Evolutionary conservation across 2,113 vertebrate genomes (phyloP), one percentile per base, ranked within the genome.

Genomic region (Psilopsiagon aurifrons): DNA sequence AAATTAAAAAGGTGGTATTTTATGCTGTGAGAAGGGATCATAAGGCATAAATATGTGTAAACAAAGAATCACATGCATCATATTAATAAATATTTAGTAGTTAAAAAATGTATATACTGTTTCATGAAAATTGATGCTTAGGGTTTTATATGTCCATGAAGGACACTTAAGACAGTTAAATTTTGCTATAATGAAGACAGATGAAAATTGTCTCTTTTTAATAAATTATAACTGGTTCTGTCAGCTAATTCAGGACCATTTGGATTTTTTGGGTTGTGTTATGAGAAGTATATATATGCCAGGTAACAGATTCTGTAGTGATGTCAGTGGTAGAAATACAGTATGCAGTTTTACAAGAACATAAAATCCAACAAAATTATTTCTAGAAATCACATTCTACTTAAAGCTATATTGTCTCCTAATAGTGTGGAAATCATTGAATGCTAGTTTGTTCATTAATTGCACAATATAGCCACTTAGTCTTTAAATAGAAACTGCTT

Each of bases 401-500:
- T 93, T 96, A 83, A 93, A 95, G 71, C 46, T 1, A 6, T 96
- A 80, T 93, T 94, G 82, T 92, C 54, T 68, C 54, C 57, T 90
- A 66, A 83, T 60, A 90, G 47, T 54, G 68, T 88, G 76, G 51
- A 88, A 96, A 96, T 74, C 59, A 59, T 4, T 86, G 93, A 73
- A 80, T 88, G 77, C 90, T 74, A 49, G 77, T 90, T 94, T 90
- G 86, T 94, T 47, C 49, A 83, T 94, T 96, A 95, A 88, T 92
- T 92, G 88, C 64, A 81, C 84, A 85, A 81, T 93, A 88, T 74
- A 91, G 75, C 87, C 92, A 52, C 74, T 84, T 80, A 68, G 59
- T 74, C 78, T 93, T 92, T 91, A 94, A 96, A 92, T 93, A 93
- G 85, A 80, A 96, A 70, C 78, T 90, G 66, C 85, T 94, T 92